Evolutionary conservation across 2,888 invertebrate species (phyloP).

Genomic region (Graphium colonna): DNA sequence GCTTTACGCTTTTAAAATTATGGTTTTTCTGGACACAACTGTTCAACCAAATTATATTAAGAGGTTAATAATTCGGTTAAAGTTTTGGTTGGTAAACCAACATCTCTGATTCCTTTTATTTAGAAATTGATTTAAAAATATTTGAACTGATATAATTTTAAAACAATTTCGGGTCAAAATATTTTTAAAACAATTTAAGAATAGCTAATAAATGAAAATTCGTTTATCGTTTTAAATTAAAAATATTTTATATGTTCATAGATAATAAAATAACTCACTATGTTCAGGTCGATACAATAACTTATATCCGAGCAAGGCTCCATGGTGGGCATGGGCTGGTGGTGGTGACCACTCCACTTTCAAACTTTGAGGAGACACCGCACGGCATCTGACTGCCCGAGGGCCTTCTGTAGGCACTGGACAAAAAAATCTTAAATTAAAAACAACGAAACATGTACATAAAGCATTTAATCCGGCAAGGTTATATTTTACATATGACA

Average conservation of each 20-base stretch:
- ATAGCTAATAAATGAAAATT: not conserved
- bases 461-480: not conserved
- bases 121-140: too few species aligned
- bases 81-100: too few species aligned
- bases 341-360: conserved; percentile 90
- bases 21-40: too few species aligned
- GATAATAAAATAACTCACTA: conserved; percentile 52
- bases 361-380: conserved; percentile 88
- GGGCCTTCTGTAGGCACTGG: conserved; percentile 89
- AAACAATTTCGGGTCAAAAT: too few species aligned
- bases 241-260: not conserved
- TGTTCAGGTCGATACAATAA: conserved; percentile 86
- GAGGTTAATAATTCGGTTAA: too few species aligned
- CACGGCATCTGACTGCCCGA: conserved; percentile 85
- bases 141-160: too few species aligned
- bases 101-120: too few species aligned
- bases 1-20: too few species aligned
- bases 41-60: too few species aligned
- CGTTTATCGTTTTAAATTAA: too few species aligned
- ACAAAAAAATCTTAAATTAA: not conserved
- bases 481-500: too few species aligned
- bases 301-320: conserved; percentile 90
- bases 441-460: too few species aligned
- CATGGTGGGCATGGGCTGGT: conserved; percentile 86
- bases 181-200: not conserved